phyloP scores from a whole-genome alignment of 2,113 vertebrate species.

The Calypte anna region DNA sequence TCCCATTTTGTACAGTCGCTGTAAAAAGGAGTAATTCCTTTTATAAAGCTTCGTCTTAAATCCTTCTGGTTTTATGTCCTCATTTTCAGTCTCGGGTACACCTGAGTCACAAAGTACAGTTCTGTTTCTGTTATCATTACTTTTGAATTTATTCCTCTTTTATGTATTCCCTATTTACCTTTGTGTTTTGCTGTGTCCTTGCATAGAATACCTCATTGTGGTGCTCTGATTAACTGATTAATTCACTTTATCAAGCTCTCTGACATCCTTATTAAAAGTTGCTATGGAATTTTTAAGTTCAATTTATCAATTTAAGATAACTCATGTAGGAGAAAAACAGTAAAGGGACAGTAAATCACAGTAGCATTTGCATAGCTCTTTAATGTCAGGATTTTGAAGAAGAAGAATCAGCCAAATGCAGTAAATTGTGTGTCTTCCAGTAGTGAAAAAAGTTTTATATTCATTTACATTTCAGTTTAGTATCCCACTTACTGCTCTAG shows the following conservation, averaged over 20 bases:
- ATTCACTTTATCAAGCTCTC: neutral
- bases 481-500: neutral
- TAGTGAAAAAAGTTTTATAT: neutral
- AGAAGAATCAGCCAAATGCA: neutral
- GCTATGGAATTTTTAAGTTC: neutral
- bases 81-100: neutral
- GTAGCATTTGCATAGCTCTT: neutral
- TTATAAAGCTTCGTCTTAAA: accelerated
- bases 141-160: neutral
- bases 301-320: neutral
- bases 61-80: neutral
- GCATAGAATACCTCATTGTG: neutral
- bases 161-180: neutral
- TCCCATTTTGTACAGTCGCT: neutral
- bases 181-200: neutral
- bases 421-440: neutral
- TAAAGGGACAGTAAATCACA: neutral
- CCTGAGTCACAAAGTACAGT: neutral
- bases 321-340: neutral
- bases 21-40: neutral
- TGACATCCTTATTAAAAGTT: neutral
- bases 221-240: neutral
- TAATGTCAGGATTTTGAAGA: neutral
- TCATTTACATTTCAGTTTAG: neutral
- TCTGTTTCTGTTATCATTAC: neutral